Evolutionary conservation across 2,797 vertebrate genomes (phyloP), one percentile per base, ranked within the genome.

Genomic region (Enteromius viviparus): DNA sequence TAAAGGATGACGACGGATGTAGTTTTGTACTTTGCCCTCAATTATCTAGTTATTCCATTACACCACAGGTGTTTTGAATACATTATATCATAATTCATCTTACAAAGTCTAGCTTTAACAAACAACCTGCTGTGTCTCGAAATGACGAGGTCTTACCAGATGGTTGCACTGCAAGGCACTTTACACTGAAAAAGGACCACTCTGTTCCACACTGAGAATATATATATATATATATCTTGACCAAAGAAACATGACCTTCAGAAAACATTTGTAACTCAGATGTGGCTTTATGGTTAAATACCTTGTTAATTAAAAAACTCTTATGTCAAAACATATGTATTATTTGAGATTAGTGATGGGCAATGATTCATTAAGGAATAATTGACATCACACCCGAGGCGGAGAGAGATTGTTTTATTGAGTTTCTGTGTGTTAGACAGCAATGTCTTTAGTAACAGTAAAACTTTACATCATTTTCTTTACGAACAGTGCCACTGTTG

Each of bases 11-110:
- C 58, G 5, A 87, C 88, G 87, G 88, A 91, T 87, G 86, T 84
- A 81, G 82, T 89, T 71, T 78, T 77, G 84, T 90, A 87, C n/a
- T 74, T 78, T 83, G 85, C 72, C 81, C 85, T 7, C 81, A 83
- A 72, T 77, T 82, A 84, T 85, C 78, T 85, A 45, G 82, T 84
- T 82, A 71, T 82, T 82, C 14, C 53, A 5, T 10, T 78, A 70
- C 78, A 84, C 88, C 76, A 84, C 78, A 78, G 88, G 85, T 89
- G 89, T 66, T 14, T 5, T 76, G 90, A 90, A 92, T 89, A 77
- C 60, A 66, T 12, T 70, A 88, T 62, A 89, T 40, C 80, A 86
- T 89, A 84, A 90, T 90, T 90, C 75, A 80, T 88, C 84, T 86
- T 68, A 85, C 80, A 84, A 76, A 88, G 88, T 84, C 23, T 53